These are phyloP conservation scores for Margarornis squamiger DNA, from an alignment of 2,797 vertebrate species.

Conservation along the genomic window DNA sequence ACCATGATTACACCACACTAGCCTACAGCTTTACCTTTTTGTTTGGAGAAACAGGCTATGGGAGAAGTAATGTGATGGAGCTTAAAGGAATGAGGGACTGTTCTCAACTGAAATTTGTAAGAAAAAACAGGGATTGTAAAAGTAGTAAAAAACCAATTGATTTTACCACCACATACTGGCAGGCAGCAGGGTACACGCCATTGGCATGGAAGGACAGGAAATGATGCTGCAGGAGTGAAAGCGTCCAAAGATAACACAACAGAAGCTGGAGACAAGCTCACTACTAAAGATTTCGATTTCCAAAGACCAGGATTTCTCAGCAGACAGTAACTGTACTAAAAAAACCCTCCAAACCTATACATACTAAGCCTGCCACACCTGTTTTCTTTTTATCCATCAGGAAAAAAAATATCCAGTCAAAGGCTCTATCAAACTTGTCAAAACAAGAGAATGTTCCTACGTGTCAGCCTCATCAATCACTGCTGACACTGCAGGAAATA, in stretches of 20 bases:
- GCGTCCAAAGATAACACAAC: neutral
- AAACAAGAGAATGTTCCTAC: neutral
- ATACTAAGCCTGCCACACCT: neutral
- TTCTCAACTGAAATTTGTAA: neutral
- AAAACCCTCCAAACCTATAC: neutral
- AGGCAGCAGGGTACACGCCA: neutral
- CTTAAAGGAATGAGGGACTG: neutral
- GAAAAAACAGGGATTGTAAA: neutral
- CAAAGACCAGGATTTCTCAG: neutral
- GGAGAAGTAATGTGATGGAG: neutral
- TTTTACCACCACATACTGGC: neutral
- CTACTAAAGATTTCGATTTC: neutral
- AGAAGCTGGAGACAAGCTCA: neutral
- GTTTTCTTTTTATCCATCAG: neutral
- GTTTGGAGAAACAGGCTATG: neutral
- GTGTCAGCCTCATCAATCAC: slow-evolving; percentile 31
- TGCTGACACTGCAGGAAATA: neutral
- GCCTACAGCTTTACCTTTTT: neutral
- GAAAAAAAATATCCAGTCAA: neutral
- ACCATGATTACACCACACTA: neutral
- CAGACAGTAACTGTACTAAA: neutral
- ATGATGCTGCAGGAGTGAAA: neutral
- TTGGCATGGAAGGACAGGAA: neutral
- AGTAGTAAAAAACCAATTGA: neutral
- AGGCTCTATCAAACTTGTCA: slow-evolving; percentile 39